phyloP scores from a whole-genome alignment of 2,888 invertebrate genomes.

The Diadromus collaris region DNA sequence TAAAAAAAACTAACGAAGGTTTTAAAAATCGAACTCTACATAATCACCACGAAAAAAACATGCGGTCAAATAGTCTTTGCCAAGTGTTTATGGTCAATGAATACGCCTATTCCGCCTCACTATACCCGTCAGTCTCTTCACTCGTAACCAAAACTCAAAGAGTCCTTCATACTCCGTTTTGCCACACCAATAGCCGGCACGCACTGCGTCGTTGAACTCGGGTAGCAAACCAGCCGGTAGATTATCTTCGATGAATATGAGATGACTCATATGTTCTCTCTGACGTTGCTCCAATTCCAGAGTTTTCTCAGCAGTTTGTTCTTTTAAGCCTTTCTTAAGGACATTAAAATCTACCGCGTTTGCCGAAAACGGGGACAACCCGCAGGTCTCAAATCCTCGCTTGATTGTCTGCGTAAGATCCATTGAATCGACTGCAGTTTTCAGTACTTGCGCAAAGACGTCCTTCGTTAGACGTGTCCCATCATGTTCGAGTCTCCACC shows the following conservation, averaged over 20 bases:
- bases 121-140: neutral
- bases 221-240: neutral
- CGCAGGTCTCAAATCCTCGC: neutral
- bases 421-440: neutral
- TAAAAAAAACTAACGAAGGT: too few relatives aligned
- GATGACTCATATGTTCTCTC: neutral
- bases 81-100: too few relatives aligned
- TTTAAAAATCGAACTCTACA: too few relatives aligned
- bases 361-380: neutral
- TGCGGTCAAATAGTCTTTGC: too few relatives aligned
- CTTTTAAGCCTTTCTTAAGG: neutral
- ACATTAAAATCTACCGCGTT: neutral
- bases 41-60: too few relatives aligned
- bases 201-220: neutral
- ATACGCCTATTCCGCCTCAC: too few relatives aligned
- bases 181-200: neutral
- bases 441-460: neutral
- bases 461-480: neutral
- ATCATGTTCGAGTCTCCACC: neutral
- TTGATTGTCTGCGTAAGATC: neutral
- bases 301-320: too few relatives aligned
- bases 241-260: neutral
- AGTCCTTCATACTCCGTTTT: neutral
- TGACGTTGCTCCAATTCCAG: too few relatives aligned
- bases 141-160: neutral